Conservation (phyloP, 1,140 invertebrate genomes). For the Drosophila pallidifrons region DNA sequence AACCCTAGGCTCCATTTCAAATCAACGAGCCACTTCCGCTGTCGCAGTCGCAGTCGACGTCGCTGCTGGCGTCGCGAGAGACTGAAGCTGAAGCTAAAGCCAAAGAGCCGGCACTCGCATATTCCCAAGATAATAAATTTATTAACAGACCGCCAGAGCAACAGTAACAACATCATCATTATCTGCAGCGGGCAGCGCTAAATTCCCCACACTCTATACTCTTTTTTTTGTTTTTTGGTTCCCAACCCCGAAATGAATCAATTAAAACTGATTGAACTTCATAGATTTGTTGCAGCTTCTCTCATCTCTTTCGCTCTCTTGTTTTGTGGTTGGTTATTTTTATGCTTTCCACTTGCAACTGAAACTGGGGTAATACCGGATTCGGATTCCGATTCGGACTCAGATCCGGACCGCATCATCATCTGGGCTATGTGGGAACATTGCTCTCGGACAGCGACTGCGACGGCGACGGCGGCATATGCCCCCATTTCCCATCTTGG, state of each 20-base stretch:
- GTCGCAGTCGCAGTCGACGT: slow-evolving; percentile 1
- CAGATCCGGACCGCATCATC: slow-evolving; percentile 34
- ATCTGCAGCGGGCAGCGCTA: slow-evolving; percentile 43
- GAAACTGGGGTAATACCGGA: slow-evolving; percentile 72
- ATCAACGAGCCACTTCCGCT: slow-evolving; percentile 77
- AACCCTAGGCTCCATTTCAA: slow-evolving; percentile 62
- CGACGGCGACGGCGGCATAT: slow-evolving; percentile 38
- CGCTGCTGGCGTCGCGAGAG: neutral
- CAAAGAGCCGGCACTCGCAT: slow-evolving; percentile 22
- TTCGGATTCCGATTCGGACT: slow-evolving; percentile 31
- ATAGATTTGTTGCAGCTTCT: slow-evolving; percentile 60
- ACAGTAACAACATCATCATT: slow-evolving; percentile 70
- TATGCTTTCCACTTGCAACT: slow-evolving; percentile 29
- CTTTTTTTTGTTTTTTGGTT: neutral
- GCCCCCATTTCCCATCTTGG: slow-evolving; percentile 61
- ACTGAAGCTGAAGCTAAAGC: neutral
- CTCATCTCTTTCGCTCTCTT: neutral
- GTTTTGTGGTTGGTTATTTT: neutral
- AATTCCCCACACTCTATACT: slow-evolving; percentile 11
- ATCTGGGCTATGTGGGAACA: slow-evolving; percentile 40
- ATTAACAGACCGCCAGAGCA: slow-evolving; percentile 58
- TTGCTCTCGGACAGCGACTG: slow-evolving; percentile 15
- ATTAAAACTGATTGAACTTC: slow-evolving; percentile 82
- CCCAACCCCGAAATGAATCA: slow-evolving; percentile 69
- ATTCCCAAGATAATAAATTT: slow-evolving; percentile 84